These are phyloP conservation scores for Pheosia gnoma DNA, from an alignment of 2,888 invertebrate genomes.

Conservation along the genomic window DNA sequence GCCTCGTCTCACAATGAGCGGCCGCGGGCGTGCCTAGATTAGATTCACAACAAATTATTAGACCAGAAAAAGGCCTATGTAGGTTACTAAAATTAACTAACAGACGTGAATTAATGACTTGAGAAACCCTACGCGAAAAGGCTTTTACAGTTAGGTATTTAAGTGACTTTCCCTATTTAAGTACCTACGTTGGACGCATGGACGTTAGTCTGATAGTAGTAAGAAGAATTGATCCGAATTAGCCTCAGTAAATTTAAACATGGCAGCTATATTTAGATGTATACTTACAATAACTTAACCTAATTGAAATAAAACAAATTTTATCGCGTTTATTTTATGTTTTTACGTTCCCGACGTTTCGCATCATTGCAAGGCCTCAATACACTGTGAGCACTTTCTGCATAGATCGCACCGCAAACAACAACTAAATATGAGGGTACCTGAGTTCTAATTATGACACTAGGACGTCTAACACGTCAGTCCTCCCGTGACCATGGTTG, in stretches of 20 bases:
- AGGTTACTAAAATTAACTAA: conserved; percentile 19
- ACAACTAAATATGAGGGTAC: too few species aligned
- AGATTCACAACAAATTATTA: conserved; percentile 17
- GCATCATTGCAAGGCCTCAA: too few species aligned
- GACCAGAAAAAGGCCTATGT: conserved; percentile 29
- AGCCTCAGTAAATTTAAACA: conserved; percentile 18
- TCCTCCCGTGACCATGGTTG: too few species aligned
- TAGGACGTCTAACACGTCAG: too few species aligned
- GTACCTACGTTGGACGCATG: too few species aligned
- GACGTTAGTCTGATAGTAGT: background rate
- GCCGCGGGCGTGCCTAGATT: conserved; percentile 7
- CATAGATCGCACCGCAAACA: too few species aligned
- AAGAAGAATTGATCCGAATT: conserved; percentile 14
- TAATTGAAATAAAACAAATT: too few species aligned
- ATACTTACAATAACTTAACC: too few species aligned
- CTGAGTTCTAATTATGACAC: too few species aligned
- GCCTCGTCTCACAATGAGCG: conserved; percentile 8
- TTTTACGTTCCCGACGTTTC: too few species aligned
- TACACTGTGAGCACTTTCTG: too few species aligned
- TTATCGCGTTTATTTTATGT: too few species aligned
- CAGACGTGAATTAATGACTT: conserved; percentile 14
- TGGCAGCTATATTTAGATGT: conserved; percentile 6
- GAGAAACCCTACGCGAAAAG: conserved; percentile 8
- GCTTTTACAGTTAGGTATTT: conserved; percentile 16
- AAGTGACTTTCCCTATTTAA: conserved; percentile 1